phyloP scores from a whole-genome alignment of 1,140 invertebrate genomes.

The Drosophila sucinea region DNA sequence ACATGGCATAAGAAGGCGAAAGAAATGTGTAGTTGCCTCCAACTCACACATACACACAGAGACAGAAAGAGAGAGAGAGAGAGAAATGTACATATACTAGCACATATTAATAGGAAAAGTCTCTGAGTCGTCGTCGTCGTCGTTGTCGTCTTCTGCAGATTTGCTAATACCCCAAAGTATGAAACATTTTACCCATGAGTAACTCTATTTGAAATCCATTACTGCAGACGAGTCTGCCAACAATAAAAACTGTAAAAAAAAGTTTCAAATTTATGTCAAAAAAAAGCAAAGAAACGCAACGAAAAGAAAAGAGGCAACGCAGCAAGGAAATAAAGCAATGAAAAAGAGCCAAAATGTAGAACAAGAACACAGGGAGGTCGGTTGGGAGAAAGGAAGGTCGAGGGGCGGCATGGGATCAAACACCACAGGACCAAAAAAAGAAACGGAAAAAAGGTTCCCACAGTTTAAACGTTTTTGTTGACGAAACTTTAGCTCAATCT shows the following conservation, averaged over 20 bases:
- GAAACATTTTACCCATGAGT: conserved; percentile 80
- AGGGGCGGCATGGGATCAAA: conserved; percentile 38
- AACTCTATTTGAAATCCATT: conserved; percentile 81
- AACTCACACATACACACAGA: conserved; percentile 3
- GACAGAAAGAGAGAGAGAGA: background rate
- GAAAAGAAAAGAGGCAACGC: conserved; percentile 18
- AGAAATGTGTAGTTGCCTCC: conserved; percentile 28
- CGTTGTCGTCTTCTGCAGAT: conserved; percentile 60
- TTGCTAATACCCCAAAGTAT: conserved; percentile 80
- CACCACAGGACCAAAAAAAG: conserved; percentile 38
- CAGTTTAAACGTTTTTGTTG: conserved; percentile 62
- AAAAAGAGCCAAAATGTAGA: conserved; percentile 71
- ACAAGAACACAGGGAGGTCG: conserved; percentile 37
- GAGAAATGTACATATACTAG: background rate
- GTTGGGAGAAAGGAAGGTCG: background rate
- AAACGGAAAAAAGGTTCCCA: conserved; percentile 50
- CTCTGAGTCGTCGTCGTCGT: conserved; percentile 34
- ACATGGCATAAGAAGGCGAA: background rate
- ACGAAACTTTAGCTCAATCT: conserved; percentile 53
- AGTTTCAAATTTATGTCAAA: conserved; percentile 80
- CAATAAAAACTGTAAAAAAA: conserved; percentile 72
- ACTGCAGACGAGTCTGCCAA: conserved; percentile 77
- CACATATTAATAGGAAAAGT: conserved; percentile 62
- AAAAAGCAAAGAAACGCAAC: conserved; percentile 32
- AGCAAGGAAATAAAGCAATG: conserved; percentile 54